Percentiles rank a stretch among this genome's conserved stretches.
These are phyloP conservation scores for Pyrrhosoma nymphula DNA, from an alignment of 2,888 invertebrate species.

Conservation along the genomic window DNA sequence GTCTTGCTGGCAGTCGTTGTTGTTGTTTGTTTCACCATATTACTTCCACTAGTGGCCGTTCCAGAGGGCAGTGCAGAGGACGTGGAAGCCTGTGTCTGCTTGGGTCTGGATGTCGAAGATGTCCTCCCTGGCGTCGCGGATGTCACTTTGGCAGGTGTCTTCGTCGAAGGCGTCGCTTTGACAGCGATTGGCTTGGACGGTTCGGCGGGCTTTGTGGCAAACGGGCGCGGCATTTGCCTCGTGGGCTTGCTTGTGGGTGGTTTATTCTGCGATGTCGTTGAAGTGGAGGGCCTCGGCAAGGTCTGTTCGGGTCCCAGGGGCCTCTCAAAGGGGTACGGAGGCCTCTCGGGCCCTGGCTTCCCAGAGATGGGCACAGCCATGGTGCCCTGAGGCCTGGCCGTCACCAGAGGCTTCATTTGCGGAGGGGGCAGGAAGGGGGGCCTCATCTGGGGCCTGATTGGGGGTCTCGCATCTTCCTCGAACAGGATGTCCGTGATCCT, in stretches of 20 bases:
- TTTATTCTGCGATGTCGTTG: background rate
- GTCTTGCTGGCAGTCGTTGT: background rate
- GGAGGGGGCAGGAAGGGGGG: slow-evolving; percentile 76
- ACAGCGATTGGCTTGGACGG: background rate
- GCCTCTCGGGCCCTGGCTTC: slow-evolving; percentile 75
- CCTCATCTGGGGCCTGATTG: slow-evolving; percentile 75
- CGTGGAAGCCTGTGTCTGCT: slow-evolving; percentile 33
- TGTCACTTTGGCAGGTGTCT: slow-evolving; percentile 70
- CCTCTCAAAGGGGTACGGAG: slow-evolving; percentile 86
- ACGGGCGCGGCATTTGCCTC: slow-evolving; percentile 51
- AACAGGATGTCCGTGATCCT: slow-evolving; percentile 86
- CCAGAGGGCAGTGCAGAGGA: background rate
- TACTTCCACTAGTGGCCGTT: background rate
- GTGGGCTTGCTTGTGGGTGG: slow-evolving; percentile 4
- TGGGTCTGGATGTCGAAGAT: slow-evolving; percentile 77
- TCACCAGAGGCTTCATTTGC: slow-evolving; percentile 50
- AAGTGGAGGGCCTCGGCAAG: background rate
- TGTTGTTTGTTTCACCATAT: background rate
- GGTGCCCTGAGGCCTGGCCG: slow-evolving; percentile 74
- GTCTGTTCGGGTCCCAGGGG: slow-evolving; percentile 74
- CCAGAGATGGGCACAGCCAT: slow-evolving; percentile 78
- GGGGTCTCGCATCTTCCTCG: slow-evolving; percentile 80
- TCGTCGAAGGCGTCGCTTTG: background rate
- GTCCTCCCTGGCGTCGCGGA: slow-evolving; percentile 71
- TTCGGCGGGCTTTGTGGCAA: slow-evolving; percentile 33